Evolutionary conservation across 1,140 invertebrate species (phyloP).

Genomic region (Aphis gossypii): DNA sequence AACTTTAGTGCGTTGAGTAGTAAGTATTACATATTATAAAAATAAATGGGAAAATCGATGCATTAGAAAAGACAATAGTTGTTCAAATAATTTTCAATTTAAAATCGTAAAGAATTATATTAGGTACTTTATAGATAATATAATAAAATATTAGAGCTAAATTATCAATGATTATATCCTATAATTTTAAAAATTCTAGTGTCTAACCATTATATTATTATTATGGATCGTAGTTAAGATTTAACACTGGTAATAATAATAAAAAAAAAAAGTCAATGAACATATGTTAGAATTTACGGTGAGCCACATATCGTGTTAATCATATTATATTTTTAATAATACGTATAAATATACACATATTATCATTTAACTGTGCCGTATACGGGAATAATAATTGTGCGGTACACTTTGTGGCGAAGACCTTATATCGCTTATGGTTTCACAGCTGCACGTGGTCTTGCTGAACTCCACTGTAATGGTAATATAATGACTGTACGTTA

Average conservation of each 20-base stretch:
- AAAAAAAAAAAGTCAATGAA: neutral
- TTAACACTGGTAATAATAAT: neutral
- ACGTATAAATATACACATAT: neutral
- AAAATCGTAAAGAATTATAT: neutral
- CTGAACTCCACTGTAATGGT: neutral
- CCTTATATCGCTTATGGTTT: neutral
- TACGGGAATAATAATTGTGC: neutral
- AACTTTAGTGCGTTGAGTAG: neutral
- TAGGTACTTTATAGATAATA: neutral
- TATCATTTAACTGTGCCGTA: neutral
- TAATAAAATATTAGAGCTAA: neutral
- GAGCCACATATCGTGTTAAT: neutral
- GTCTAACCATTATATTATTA: neutral
- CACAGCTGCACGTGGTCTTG: neutral
- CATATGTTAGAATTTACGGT: neutral
- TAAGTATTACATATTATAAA: neutral
- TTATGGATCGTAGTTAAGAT: neutral
- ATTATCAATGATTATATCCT: neutral
- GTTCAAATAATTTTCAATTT: neutral
- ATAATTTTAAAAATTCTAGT: neutral
- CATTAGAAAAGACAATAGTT: too few relatives aligned
- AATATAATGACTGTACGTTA: constrained; percentile 17
- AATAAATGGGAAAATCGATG: neutral
- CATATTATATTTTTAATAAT: neutral
- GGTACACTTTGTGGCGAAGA: neutral